Evolutionary conservation across 64 coral and sea anemone species (phyloP), one percentile per base, ranked within the genome.

Genomic region (Actinia equina): DNA sequence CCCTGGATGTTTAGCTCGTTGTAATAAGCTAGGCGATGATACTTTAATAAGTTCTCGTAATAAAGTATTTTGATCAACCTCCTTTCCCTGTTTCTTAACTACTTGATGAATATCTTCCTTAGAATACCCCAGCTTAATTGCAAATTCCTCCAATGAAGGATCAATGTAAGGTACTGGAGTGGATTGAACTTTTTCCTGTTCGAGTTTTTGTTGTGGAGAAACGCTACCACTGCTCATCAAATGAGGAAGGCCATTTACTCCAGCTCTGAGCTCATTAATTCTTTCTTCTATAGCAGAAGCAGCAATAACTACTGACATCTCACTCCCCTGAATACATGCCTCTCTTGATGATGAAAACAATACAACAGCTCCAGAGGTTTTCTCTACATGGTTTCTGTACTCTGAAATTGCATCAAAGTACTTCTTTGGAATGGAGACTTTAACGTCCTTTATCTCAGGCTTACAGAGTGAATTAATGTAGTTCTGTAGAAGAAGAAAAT

Each of bases 41-140:
- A 92, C 89, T 87, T 93, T 99, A 22, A 99, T 94, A 27, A 99
- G 91, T 89, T 99, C 97, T 43, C 94, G 82, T 16, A 99, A 70
- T 16, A 99, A 82, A 1, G 93, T 99, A 86, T 99, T 99, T 59
- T 95, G 87, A 52, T 90, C 87, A 4, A 99, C 93, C 46, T 81
- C 89, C 6, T 87, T 70, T 44, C 97, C 97, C 59, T 90, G 97
- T 60, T 99, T 99, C 59, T 93, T 89, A 6, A 99, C 88, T 67
- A 95, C 97, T 27, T 87, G 67, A 64, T 95, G 57, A 70, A 99
- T 99, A 27, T 93, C 90, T 42, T 93, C 83, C 69, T 99, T 83
- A 15, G 93, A 90, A 85, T 99, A 99, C 6, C 97, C 97, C 3
- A 99, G 91, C 86, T 99, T 99, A 26, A 95, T 77, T 4, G 97